These are phyloP conservation scores for Gopherus evgoodei DNA, from an alignment of 2,113 vertebrate species.

Conservation along the genomic window DNA sequence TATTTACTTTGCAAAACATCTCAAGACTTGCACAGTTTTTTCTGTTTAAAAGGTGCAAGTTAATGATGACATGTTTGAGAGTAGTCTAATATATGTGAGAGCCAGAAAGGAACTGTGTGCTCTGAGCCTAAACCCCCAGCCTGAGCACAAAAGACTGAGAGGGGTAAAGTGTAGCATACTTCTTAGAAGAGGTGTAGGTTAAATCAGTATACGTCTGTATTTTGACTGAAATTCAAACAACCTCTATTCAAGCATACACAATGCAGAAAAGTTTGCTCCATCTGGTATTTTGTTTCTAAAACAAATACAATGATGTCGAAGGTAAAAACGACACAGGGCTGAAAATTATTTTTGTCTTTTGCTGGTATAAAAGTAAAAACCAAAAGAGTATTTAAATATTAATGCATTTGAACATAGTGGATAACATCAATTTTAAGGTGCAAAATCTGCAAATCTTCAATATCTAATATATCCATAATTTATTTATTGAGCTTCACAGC, in stretches of 20 bases:
- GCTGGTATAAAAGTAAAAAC: background rate
- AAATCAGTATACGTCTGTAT: fast-evolving
- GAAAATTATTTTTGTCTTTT: background rate
- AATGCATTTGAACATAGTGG: background rate
- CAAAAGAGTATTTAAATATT: background rate
- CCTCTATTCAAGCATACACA: fast-evolving
- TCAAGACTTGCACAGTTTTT: fast-evolving
- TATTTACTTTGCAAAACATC: background rate
- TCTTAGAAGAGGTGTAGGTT: fast-evolving
- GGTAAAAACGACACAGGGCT: background rate
- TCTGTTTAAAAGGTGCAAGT: fast-evolving
- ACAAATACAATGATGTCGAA: fast-evolving
- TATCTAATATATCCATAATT: background rate
- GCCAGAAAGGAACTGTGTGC: background rate
- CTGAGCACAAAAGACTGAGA: fast-evolving
- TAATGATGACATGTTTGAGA: fast-evolving
- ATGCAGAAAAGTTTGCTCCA: fast-evolving
- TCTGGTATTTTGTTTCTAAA: background rate
- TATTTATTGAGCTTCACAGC: background rate
- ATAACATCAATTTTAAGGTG: background rate
- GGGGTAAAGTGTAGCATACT: fast-evolving
- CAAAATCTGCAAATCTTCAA: background rate
- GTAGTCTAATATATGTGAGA: fast-evolving
- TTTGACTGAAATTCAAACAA: fast-evolving
- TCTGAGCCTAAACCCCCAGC: fast-evolving